Conservation (phyloP, 1,140 invertebrate species). For the Diorhabda carinulata region DNA sequence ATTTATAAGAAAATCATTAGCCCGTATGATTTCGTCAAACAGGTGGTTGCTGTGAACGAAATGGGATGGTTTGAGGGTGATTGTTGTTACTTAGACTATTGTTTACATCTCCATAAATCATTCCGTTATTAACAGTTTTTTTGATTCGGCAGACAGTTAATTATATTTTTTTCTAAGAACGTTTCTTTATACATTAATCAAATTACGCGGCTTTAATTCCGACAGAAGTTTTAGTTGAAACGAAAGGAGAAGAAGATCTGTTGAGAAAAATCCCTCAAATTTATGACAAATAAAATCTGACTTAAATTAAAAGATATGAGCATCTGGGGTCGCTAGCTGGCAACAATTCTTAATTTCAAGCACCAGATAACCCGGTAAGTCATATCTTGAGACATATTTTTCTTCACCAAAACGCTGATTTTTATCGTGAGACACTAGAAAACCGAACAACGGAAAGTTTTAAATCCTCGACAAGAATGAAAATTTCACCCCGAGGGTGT, state of each 20-base stretch:
- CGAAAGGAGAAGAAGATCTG: background rate
- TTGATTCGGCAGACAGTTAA: too few species aligned
- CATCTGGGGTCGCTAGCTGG: background rate
- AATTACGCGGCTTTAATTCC: too few species aligned
- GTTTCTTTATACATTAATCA: too few species aligned
- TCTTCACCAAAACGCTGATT: background rate
- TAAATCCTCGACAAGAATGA: background rate
- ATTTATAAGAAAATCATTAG: too few species aligned
- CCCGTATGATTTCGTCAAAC: too few species aligned
- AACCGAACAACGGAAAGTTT: slow-evolving; percentile 2
- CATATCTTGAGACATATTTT: slow-evolving; percentile 9
- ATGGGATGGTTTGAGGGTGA: too few species aligned
- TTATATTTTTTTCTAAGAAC: too few species aligned
- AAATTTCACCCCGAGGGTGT: background rate
- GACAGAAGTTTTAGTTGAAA: background rate
- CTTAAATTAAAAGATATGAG: slow-evolving; percentile 8
- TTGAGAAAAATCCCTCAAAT: slow-evolving; percentile 5
- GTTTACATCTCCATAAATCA: too few species aligned
- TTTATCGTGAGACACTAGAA: background rate
- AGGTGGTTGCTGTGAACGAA: too few species aligned
- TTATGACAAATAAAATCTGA: slow-evolving; percentile 6
- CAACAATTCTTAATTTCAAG: slow-evolving; percentile 11
- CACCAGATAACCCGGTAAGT: slow-evolving; percentile 10
- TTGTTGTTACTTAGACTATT: too few species aligned
- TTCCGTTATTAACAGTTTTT: too few species aligned